Evolutionary conservation across 1,140 invertebrate genomes (phyloP).

Genomic region (Drosophila baimaii): DNA sequence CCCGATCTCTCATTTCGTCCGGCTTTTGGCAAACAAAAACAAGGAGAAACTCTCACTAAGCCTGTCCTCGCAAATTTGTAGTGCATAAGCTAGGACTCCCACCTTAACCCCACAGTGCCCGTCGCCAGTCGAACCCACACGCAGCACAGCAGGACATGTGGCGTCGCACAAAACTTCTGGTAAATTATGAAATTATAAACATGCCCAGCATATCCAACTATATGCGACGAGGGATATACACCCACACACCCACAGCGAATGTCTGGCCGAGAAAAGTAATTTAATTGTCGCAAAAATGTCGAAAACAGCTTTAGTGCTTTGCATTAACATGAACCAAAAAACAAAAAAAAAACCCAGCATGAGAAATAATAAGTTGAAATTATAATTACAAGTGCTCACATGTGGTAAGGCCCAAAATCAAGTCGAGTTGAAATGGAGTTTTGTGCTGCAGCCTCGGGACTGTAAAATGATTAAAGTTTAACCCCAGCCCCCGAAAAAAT

Average conservation of each 20-base stretch:
- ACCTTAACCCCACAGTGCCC: conserved; percentile 31
- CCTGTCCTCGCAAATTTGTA: conserved; percentile 58
- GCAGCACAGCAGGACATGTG: conserved; percentile 74
- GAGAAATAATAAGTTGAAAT: conserved; percentile 77
- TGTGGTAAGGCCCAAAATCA: conserved; percentile 50
- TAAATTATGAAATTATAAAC: conserved; percentile 82
- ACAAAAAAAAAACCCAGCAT: conserved; percentile 27
- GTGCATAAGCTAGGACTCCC: conserved; percentile 57
- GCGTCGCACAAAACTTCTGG: conserved; percentile 69
- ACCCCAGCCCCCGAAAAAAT: conserved; percentile 15
- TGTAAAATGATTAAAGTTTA: conserved; percentile 56
- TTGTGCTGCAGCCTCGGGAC: conserved; percentile 17
- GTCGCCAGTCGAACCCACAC: conserved; percentile 10
- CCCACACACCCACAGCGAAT: conserved; percentile 49
- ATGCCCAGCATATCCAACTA: conserved; percentile 52
- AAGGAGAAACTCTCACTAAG: conserved; percentile 13
- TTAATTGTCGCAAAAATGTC: conserved; percentile 81
- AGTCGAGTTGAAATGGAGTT: conserved; percentile 13
- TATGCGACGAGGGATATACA: conserved; percentile 14
- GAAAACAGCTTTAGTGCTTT: conserved; percentile 77
- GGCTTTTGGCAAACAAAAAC: not conserved
- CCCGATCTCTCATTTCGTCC: not conserved
- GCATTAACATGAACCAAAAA: conserved; percentile 70
- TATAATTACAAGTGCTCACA: conserved; percentile 76
- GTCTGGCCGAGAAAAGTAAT: conserved; percentile 80